Evolutionary conservation across 2,113 vertebrate genomes (phyloP).

Genomic region (Mormoops blainvillei): DNA sequence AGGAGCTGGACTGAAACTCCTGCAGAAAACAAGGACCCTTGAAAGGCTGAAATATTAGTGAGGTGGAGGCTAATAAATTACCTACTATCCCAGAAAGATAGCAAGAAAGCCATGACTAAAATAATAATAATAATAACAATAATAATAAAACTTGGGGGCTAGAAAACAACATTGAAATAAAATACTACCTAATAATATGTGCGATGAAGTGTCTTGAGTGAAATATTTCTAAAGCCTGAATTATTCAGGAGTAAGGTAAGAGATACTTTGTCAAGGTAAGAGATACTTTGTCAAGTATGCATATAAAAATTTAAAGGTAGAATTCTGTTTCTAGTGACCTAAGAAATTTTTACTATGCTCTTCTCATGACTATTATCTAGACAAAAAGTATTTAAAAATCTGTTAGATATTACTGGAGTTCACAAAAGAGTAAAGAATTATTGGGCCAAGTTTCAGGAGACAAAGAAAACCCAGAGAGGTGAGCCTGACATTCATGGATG

Average conservation of each 20-base stretch:
- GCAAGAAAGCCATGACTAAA: background rate
- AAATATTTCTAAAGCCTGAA: slow-evolving; percentile 19
- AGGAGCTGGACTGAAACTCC: background rate
- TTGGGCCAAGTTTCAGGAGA: background rate
- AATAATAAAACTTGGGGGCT: background rate
- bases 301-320: slow-evolving; percentile 6
- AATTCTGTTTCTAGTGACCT: background rate
- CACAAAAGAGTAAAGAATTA: background rate
- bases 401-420: background rate
- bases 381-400: background rate
- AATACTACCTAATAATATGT: background rate
- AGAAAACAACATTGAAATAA: slow-evolving; percentile 2
- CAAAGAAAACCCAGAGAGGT: background rate
- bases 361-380: background rate
- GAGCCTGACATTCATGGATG: background rate
- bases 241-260: background rate
- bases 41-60: background rate
- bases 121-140: background rate
- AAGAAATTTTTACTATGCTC: background rate
- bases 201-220: background rate
- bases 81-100: background rate
- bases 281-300: background rate
- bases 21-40: background rate
- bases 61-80: background rate
- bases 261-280: background rate